phyloP scores from a whole-genome alignment of 2,113 vertebrate genomes.

The Gallinago media region DNA sequence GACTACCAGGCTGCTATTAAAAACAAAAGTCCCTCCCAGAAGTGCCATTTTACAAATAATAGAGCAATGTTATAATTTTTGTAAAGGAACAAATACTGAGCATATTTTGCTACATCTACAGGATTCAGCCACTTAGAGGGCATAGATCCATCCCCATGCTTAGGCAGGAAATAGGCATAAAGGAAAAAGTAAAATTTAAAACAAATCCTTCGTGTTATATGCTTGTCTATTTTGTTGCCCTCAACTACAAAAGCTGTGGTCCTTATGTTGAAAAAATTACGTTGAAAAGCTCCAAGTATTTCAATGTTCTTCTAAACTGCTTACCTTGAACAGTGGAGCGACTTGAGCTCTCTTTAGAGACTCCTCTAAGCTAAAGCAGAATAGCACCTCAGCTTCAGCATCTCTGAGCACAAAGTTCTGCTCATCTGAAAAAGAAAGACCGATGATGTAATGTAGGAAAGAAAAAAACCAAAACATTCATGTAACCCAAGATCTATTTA shows the following conservation, averaged over 20 bases:
- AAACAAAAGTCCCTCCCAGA: rapidly evolving
- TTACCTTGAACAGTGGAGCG: constrained; percentile 92
- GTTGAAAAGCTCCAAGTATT: not conserved
- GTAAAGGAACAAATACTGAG: not conserved
- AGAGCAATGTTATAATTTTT: not conserved
- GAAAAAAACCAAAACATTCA: not conserved
- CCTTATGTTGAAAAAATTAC: not conserved
- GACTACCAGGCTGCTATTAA: not conserved
- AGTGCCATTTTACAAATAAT: not conserved
- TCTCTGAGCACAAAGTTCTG: constrained; percentile 90
- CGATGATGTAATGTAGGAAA: not conserved
- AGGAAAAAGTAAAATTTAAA: not conserved
- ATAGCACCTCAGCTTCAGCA: constrained; percentile 95
- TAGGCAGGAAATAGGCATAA: not conserved
- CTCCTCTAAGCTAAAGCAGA: constrained; percentile 94
- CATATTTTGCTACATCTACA: not conserved
- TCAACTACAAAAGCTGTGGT: not conserved
- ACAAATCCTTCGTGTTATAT: not conserved
- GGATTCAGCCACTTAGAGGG: not conserved
- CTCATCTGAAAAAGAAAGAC: constrained; percentile 82
- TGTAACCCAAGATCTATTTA: not conserved
- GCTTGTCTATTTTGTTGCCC: not conserved
- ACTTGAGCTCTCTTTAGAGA: constrained; percentile 89
- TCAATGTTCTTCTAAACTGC: not conserved
- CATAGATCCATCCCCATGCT: not conserved